Evolutionary conservation across 2,797 vertebrate genomes (phyloP), one percentile per base, ranked within the genome.

Genomic region (Peromyscus nudipes): DNA sequence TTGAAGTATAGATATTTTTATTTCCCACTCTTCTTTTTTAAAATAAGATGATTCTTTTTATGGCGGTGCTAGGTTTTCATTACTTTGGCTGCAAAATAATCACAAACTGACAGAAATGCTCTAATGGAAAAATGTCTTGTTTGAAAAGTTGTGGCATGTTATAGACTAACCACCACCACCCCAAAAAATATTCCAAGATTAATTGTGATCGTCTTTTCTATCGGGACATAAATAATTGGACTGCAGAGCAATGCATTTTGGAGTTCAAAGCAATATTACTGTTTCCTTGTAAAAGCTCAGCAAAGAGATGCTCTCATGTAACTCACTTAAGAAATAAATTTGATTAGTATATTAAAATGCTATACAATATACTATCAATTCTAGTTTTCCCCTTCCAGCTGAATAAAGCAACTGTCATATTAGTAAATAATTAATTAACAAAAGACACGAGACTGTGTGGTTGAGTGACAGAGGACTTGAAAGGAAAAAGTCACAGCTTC

Each of bases 401-500:
- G 93, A 65, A 93, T 88, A 76, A 90, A 82, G 19, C 64, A 84
- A 17, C 82, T 97, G 19, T 95, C 71, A 94, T 77, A 91, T 90
- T 43, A 71, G 27, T 92, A 91, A 97, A 89, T 76, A 91, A 67
- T 62, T 97, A 94, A 95, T 97, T 95, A 96, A 11, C 43, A 91
- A 95, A 97, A 89, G 40, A 57, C 65, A 65, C 0, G 27, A 49
- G 37, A 79, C 65, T n/a, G 43, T 87, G 21, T 49, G 69, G 16
- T 25, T 96, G 86, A 97, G n/a, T 95, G 71, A 8, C 16, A 64
- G 62, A 93, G 27, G 27, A 4, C 40, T 94, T 92, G 40, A 92
- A 96, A 60, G 1, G 75, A 95, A 83, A 90, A 95, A 88, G 40
- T 85, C 55, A 91, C 92, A 79, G 10, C 67, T 81, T 94, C n/a